phyloP scores from a whole-genome alignment of 1,140 invertebrate species.

The Nebria ingens region DNA sequence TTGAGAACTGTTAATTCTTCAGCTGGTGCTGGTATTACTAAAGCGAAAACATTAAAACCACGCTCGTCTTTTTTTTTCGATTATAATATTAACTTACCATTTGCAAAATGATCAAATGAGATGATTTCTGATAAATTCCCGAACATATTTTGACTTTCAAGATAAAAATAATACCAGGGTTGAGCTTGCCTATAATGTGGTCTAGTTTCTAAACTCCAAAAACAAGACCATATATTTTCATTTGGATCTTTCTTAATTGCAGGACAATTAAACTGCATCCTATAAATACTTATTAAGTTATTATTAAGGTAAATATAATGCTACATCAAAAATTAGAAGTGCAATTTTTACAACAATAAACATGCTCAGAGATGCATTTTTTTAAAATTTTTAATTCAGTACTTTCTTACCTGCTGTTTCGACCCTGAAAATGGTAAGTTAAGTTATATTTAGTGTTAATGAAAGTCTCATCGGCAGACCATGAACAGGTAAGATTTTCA shows the following conservation, averaged over 20 bases:
- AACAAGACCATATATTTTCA: conserved; percentile 31
- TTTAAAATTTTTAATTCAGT: no score
- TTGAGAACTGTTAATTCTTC: conserved; percentile 41
- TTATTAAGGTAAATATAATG: no score
- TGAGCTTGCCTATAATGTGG: conserved; percentile 51
- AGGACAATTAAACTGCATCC: no score
- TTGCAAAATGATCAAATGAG: conserved; percentile 48
- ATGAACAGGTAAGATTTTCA: conserved; percentile 53
- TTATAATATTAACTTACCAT: conserved; percentile 35
- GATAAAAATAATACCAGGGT: conserved; percentile 41
- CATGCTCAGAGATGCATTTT: no score
- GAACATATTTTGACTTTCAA: conserved; percentile 44
- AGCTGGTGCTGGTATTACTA: conserved; percentile 49
- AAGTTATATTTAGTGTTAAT: conserved; percentile 44
- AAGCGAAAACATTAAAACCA: conserved; percentile 18
- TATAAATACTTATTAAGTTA: no score
- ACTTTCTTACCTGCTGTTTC: conserved; percentile 27
- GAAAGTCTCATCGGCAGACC: conserved; percentile 39
- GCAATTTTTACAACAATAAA: no score
- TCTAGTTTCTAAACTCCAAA: conserved; percentile 43
- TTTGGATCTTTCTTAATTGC: no score
- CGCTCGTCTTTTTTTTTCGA: background rate
- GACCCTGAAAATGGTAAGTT: conserved; percentile 38
- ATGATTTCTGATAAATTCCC: conserved; percentile 38
- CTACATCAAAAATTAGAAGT: no score